Evolutionary conservation across 2,797 vertebrate genomes (phyloP).

Genomic region (Gouania willdenowi): DNA sequence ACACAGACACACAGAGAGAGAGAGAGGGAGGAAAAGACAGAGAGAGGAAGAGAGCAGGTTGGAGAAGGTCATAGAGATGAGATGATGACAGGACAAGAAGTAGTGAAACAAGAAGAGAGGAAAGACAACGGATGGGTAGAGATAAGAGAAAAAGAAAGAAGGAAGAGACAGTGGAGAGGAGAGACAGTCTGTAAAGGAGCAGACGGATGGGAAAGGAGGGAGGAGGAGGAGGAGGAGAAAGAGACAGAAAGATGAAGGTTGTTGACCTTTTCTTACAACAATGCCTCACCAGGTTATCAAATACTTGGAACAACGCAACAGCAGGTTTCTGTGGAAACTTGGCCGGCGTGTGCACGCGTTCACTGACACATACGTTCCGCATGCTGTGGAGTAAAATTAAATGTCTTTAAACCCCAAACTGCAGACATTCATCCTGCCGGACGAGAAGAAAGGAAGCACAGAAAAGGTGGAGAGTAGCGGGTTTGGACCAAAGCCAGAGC

Average conservation of each 20-base stretch:
- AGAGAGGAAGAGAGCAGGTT: slow-evolving; percentile 11
- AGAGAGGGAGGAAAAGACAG: background rate
- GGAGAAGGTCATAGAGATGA: slow-evolving; percentile 37
- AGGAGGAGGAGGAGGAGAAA: slow-evolving; percentile 3
- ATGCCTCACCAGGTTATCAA: slow-evolving; percentile 58
- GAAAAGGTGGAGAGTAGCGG: slow-evolving; percentile 16
- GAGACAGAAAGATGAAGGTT: slow-evolving; percentile 10
- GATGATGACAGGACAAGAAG: slow-evolving; percentile 39
- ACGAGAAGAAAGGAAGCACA: slow-evolving; percentile 25
- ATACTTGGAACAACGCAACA: slow-evolving; percentile 28
- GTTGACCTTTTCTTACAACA: slow-evolving; percentile 45
- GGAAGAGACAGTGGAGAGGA: background rate
- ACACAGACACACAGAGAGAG: slow-evolving; percentile 36
- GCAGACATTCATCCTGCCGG: slow-evolving; percentile 27
- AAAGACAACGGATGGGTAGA: slow-evolving; percentile 17
- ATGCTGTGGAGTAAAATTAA: slow-evolving; percentile 49
- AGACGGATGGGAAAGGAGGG: slow-evolving; percentile 20
- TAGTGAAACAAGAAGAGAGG: slow-evolving; percentile 21
- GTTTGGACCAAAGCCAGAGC: slow-evolving; percentile 28
- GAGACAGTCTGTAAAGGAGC: background rate
- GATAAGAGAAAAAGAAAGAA: slow-evolving; percentile 13
- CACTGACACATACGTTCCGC: slow-evolving; percentile 31
- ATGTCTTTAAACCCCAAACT: slow-evolving; percentile 23
- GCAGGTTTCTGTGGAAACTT: slow-evolving; percentile 58
- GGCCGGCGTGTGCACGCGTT: slow-evolving; percentile 11